Evolutionary conservation across 2,888 invertebrate species (phyloP).

Genomic region (Podabrus alpinus): DNA sequence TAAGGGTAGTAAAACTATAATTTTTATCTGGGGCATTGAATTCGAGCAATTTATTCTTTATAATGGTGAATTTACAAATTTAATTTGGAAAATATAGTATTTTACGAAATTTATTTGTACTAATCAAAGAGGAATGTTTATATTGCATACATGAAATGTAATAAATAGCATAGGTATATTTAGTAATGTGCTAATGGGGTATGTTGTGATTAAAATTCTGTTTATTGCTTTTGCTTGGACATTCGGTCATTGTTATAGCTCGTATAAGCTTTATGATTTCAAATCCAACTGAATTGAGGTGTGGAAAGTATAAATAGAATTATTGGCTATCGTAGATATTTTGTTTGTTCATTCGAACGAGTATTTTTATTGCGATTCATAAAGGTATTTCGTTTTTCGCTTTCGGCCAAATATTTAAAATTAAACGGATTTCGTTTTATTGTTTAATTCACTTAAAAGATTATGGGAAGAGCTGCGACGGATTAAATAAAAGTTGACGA

Average conservation of each 20-base stretch:
- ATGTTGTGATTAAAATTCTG: constrained; percentile 57
- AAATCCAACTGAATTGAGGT: constrained; percentile 46
- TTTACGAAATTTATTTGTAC: constrained; percentile 50
- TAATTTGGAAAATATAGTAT: constrained; percentile 14
- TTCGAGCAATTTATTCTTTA: constrained; percentile 20
- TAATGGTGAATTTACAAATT: constrained; percentile 14
- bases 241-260: constrained; percentile 48
- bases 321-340: constrained; percentile 55
- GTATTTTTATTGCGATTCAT: constrained; percentile 52
- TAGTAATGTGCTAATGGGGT: constrained; percentile 56
- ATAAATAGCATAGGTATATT: constrained; percentile 52
- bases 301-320: constrained; percentile 53
- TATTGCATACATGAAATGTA: constrained; percentile 51
- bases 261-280: constrained; percentile 51
- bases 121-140: constrained; percentile 54
- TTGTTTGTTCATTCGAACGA: constrained; percentile 54
- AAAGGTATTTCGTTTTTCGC: constrained; percentile 40
- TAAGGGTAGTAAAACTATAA: constrained; percentile 8
- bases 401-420: neutral
- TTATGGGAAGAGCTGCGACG: constrained; percentile 14
- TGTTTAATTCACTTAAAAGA: constrained; percentile 28
- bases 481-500: constrained; percentile 4
- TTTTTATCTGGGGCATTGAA: constrained; percentile 18
- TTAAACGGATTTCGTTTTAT: constrained; percentile 36
- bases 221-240: constrained; percentile 52